Evolutionary conservation across 2,888 invertebrate species (phyloP).

Genomic region (Agrochola lota): DNA sequence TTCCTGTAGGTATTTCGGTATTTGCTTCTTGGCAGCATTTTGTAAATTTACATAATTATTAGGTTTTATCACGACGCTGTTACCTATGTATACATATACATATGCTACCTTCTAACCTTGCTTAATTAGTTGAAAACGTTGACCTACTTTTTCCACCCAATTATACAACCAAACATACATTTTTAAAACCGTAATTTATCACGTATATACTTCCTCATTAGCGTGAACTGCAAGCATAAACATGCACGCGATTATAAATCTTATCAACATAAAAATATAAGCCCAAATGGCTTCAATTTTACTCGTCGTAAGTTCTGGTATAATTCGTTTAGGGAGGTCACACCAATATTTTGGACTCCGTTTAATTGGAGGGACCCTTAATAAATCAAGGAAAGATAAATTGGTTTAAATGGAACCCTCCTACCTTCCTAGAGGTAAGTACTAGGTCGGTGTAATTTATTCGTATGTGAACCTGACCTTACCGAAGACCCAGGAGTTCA

Average conservation of each 20-base stretch:
- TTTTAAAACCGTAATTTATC: conserved; percentile 49
- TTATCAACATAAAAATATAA: conserved; percentile 25
- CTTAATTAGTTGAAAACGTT: conserved; percentile 49
- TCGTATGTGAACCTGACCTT: conserved; percentile 29
- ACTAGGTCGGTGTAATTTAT: conserved; percentile 63
- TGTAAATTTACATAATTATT: conserved; percentile 28
- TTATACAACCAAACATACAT: conserved; percentile 56
- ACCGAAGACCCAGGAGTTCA: not conserved
- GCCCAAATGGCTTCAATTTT: conserved; percentile 35
- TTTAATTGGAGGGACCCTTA: conserved; percentile 75
- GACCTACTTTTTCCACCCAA: conserved; percentile 54
- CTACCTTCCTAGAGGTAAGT: conserved; percentile 60
- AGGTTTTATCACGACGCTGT: conserved; percentile 4
- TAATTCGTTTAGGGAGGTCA: conserved; percentile 71
- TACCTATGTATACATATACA: conserved; percentile 26
- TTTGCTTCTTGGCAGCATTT: conserved; percentile 21
- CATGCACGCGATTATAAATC: conserved; percentile 56
- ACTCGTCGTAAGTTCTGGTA: conserved; percentile 62
- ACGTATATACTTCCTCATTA: conserved; percentile 55
- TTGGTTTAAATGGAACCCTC: conserved; percentile 76
- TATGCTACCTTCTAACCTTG: conserved; percentile 16
- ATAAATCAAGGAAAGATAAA: conserved; percentile 74
- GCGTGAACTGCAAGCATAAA: conserved; percentile 47
- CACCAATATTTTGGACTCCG: conserved; percentile 78
- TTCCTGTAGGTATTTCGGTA: conserved; percentile 11